A percentile compares a stretch with the other conserved stretches of the same genome.
Conservation (phyloP, 2,113 vertebrate species). For the Scartelaos histophorus region DNA sequence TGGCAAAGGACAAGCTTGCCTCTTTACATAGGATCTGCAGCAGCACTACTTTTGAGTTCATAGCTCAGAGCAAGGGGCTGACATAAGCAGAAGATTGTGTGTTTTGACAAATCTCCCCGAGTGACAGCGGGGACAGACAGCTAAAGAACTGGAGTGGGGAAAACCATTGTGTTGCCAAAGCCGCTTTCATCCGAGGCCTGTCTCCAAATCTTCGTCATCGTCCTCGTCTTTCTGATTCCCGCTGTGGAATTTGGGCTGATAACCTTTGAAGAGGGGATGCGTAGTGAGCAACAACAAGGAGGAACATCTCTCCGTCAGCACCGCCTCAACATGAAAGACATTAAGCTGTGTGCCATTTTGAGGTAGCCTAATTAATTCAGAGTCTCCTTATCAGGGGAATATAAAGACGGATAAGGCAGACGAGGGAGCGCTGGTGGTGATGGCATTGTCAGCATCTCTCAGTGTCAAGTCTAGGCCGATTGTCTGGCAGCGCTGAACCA, state of each 20-base stretch:
- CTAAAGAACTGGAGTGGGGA: slow-evolving; percentile 32
- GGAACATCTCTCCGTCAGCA: slow-evolving; percentile 57
- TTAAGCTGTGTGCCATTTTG: slow-evolving; percentile 45
- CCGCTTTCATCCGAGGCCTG: slow-evolving; percentile 54
- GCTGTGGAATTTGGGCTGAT: slow-evolving; percentile 55
- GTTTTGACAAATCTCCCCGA: slow-evolving; percentile 52
- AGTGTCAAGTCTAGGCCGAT: slow-evolving; percentile 45
- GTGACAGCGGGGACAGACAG: slow-evolving; percentile 38
- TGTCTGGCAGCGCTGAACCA: slow-evolving; percentile 45
- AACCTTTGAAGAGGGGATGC: slow-evolving; percentile 64
- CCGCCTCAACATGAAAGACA: slow-evolving; percentile 39
- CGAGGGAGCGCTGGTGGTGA: slow-evolving; percentile 20
- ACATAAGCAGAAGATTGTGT: slow-evolving; percentile 24
- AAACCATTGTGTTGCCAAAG: slow-evolving; percentile 64
- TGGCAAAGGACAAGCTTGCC: slow-evolving; percentile 37
- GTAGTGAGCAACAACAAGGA: slow-evolving; percentile 46
- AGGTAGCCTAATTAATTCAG: slow-evolving; percentile 68
- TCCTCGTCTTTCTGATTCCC: slow-evolving; percentile 52
- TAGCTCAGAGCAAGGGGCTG: slow-evolving; percentile 36
- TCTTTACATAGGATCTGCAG: slow-evolving; percentile 45
- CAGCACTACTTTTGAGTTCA: slow-evolving; percentile 49
- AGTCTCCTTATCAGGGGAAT: slow-evolving; percentile 51
- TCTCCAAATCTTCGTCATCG: slow-evolving; percentile 58
- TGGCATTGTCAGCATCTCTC: slow-evolving; percentile 40
- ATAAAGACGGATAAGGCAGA: slow-evolving; percentile 40